Evolutionary conservation across 2,888 invertebrate species (phyloP).

Genomic region (Frankliniella fusca): DNA sequence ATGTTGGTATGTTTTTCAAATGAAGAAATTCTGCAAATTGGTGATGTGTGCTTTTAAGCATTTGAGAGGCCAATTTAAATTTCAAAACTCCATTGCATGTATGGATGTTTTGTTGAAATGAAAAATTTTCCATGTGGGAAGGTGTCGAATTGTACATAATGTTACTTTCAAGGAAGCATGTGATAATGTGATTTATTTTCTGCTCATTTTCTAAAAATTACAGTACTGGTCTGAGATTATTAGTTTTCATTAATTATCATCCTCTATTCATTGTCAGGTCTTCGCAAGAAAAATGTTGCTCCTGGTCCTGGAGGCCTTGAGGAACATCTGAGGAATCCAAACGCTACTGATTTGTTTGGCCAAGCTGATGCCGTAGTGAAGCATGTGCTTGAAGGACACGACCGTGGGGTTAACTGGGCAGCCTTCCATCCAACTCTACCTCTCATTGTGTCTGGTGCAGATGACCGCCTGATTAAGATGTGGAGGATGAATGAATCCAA

Average conservation of each 20-base stretch:
- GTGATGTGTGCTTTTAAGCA: background rate
- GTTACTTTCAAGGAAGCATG: background rate
- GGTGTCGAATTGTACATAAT: slow-evolving; percentile 27
- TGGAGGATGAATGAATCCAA: slow-evolving; percentile 99
- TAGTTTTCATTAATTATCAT: background rate
- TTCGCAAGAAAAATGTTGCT: slow-evolving; percentile 95
- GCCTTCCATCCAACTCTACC: slow-evolving; percentile 93
- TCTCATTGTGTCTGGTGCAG: slow-evolving; percentile 95
- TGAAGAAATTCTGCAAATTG: background rate
- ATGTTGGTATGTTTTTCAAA: background rate
- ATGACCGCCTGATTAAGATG: slow-evolving; percentile 93
- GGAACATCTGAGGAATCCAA: slow-evolving; percentile 75
- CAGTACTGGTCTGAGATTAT: background rate
- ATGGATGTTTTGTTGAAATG: background rate
- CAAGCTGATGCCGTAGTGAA: slow-evolving; percentile 89
- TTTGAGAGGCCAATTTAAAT: background rate
- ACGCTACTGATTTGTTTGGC: slow-evolving; percentile 91
- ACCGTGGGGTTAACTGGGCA: slow-evolving; percentile 98
- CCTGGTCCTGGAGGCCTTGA: slow-evolving; percentile 90
- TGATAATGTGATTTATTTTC: slow-evolving; percentile 30
- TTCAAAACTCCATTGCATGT: background rate
- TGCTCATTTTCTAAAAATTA: slow-evolving; percentile 21
- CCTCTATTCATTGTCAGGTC: slow-evolving; percentile 48
- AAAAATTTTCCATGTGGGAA: background rate
- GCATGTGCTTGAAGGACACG: slow-evolving; percentile 88